A percentile compares a stretch with the other conserved stretches of the same genome.
phyloP scores from a whole-genome alignment of 2,797 vertebrate species.

The Sebastes diploproa region DNA sequence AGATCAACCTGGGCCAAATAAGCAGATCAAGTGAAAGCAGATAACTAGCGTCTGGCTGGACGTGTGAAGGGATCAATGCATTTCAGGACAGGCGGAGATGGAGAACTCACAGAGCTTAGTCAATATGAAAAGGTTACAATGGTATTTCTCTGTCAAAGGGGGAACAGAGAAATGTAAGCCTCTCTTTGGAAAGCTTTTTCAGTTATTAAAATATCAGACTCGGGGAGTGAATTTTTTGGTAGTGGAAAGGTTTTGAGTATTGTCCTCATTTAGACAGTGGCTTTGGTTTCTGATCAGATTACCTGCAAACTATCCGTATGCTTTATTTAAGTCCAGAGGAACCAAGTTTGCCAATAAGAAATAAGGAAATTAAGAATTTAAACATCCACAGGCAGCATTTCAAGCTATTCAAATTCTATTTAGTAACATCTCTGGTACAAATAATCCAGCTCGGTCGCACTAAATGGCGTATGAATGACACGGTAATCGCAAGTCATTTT shows the following conservation, averaged over 20 bases:
- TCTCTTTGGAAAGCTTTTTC: conserved; percentile 55
- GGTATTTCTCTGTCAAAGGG: conserved; percentile 41
- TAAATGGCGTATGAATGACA: no score
- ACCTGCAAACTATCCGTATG: conserved; percentile 9
- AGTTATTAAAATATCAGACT: conserved; percentile 49
- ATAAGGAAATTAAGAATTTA: not conserved
- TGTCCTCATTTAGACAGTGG: conserved; percentile 35
- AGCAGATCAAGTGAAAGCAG: conserved; percentile 74
- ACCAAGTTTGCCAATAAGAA: not conserved
- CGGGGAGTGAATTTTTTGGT: not conserved
- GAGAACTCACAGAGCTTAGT: conserved; percentile 52
- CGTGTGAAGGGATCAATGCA: conserved; percentile 71
- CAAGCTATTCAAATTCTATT: not conserved
- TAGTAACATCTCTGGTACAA: not conserved
- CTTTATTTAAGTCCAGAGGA: conserved; percentile 1
- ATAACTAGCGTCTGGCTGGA: conserved; percentile 69
- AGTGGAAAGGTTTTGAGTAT: conserved; percentile 14
- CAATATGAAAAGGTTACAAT: conserved; percentile 54
- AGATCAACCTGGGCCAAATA: conserved; percentile 72
- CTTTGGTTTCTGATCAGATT: conserved; percentile 25
- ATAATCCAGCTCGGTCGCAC: not conserved
- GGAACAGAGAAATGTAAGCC: conserved; percentile 52
- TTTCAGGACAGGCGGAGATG: conserved; percentile 66
- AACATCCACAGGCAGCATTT: not conserved
- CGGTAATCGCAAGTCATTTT: no score